These are phyloP conservation scores for Zaprionus taronus DNA, from an alignment of 1,140 invertebrate genomes.

Conservation along the genomic window DNA sequence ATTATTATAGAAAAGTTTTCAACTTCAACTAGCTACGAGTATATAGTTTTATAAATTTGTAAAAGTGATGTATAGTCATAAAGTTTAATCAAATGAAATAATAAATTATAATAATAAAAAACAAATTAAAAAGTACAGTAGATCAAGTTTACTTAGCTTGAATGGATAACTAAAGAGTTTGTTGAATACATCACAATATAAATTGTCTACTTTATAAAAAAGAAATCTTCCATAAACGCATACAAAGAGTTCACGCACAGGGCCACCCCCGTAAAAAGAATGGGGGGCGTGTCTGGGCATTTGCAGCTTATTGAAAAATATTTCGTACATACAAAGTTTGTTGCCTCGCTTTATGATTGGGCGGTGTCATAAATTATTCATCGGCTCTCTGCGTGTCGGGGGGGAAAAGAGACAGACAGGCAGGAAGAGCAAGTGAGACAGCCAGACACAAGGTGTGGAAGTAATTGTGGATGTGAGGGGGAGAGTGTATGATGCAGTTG, in stretches of 20 bases:
- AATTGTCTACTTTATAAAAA: not conserved
- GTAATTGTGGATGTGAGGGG: constrained; percentile 6
- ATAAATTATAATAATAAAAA: too few species aligned
- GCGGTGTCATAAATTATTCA: constrained; percentile 77
- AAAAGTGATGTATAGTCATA: too few species aligned
- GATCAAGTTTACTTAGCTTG: too few species aligned
- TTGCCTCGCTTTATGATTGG: constrained; percentile 71
- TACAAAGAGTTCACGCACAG: not conserved
- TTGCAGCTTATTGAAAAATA: constrained; percentile 52
- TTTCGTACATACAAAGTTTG: constrained; percentile 58
- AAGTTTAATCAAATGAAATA: too few species aligned
- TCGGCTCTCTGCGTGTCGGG: constrained; percentile 53
- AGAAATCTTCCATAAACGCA: not conserved
- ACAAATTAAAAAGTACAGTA: too few species aligned
- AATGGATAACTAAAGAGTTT: not conserved
- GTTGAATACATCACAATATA: not conserved
- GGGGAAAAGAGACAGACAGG: constrained; percentile 39
- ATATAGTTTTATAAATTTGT: not conserved
- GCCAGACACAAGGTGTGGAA: not conserved
- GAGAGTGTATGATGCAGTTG: too few species aligned
- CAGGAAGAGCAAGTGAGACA: constrained; percentile 27
- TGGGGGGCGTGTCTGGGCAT: constrained; percentile 66
- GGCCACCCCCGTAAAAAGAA: constrained; percentile 22
- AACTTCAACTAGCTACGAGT: not conserved
- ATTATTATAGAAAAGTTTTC: too few species aligned